Evolutionary conservation across 2,888 invertebrate species (phyloP).

Genomic region (Endomychus coccineus): DNA sequence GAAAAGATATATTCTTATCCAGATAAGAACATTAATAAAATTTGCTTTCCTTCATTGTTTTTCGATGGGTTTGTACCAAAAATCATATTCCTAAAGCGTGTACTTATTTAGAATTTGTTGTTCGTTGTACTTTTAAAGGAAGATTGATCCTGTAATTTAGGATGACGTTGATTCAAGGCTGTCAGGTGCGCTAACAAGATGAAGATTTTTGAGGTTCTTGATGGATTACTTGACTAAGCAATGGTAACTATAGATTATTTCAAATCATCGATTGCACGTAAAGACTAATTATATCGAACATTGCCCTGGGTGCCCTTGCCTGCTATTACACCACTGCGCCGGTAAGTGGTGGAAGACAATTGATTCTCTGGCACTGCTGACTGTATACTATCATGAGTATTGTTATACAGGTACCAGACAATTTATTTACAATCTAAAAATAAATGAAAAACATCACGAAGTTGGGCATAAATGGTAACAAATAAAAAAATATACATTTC

Average conservation of each 20-base stretch:
- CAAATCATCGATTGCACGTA: conserved; percentile 32
- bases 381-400: conserved; percentile 38
- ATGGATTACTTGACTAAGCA: conserved; percentile 27
- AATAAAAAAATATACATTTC: no score
- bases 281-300: conserved; percentile 33
- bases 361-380: conserved; percentile 42
- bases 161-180: no score
- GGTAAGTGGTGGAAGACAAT: conserved; percentile 41
- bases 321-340: conserved; percentile 37
- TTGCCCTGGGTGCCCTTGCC: conserved; percentile 40
- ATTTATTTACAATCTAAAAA: conserved; percentile 34
- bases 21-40: no score
- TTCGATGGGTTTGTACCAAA: no score
- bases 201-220: no score
- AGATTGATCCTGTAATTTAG: no score
- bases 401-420: conserved; percentile 43
- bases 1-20: no score
- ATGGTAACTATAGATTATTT: conserved; percentile 34
- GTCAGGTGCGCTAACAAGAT: no score
- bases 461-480: conserved; percentile 17
- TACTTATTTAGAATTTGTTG: no score
- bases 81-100: no score
- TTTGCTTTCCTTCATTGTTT: no score
- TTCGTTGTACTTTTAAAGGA: no score
- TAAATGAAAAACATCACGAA: conserved; percentile 7